Base-by-base conservation (phyloP, 2,888 invertebrate species). In the Eulithis prunata region DNA sequence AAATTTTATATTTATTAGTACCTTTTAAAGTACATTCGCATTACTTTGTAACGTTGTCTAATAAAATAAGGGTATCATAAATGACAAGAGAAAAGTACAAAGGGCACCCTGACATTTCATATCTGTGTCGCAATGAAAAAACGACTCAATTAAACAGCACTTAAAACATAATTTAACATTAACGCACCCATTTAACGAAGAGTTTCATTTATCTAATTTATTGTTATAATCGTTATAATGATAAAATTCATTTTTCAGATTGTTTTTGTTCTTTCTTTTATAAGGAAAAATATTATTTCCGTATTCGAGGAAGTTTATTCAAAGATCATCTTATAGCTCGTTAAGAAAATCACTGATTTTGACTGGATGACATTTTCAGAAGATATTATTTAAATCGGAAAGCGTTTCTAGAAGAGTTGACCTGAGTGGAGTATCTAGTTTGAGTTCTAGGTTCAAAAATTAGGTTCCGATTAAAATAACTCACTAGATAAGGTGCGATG, bases 201-300 rank as follows among this genome's bases (percentile, higher is more conserved):
- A 79, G 78, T 82, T 83, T 83, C 80, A 81, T 84, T 84, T 78
- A 72, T 82, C 77, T 86, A 82, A 89, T 88, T 88, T 85, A 89
- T 86, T 69, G 76, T 78, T 77, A 76, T 81, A 82, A 78, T 86
- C 84, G 78, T 80, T 82, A 81, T 85, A 86, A 88, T 81, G 85
- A 83, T 85, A 84, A 86, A 82, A 78, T 78, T 80, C 76, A 78
- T 79, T 56, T 49, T 78, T 71, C 74, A 72, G 77, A 78, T 84
- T 86, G 79, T 81, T 80, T 80, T 80, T 80, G 77, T 75, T 72
- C 72, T 73, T 73, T 73, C 70, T 75, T 49, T 81, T 80, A 38
- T 4, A 79, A 82, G 80, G 74, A 74, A 82, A 84, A 81, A 79
- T 83, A 78, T 83, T 84, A 82, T 81, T 77, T 78, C 84, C 82